These are phyloP conservation scores for Masticophis lateralis DNA, from an alignment of 2,797 vertebrate species.

Conservation along the genomic window DNA sequence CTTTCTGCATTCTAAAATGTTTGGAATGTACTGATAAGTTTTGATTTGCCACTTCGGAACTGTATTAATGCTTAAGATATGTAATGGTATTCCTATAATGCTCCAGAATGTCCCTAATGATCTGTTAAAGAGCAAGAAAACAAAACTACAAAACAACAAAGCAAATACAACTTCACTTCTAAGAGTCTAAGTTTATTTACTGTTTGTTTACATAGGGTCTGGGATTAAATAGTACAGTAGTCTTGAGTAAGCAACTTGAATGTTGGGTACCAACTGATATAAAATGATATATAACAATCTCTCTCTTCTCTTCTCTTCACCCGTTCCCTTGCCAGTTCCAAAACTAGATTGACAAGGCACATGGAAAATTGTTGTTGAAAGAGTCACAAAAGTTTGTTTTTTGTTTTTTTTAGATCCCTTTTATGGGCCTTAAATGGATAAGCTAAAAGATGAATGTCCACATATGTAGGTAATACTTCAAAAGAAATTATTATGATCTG, in stretches of 20 bases:
- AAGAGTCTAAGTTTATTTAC: neutral
- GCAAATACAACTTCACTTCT: neutral
- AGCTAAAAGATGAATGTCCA: neutral
- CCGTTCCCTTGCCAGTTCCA: neutral
- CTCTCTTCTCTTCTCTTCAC: neutral
- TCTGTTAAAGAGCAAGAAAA: neutral
- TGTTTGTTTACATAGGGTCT: neutral
- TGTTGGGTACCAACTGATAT: neutral
- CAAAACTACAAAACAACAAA: neutral
- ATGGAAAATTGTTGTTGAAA: neutral
- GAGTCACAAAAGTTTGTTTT: neutral
- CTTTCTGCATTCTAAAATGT: neutral
- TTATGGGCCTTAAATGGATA: neutral
- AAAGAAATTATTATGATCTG: neutral
- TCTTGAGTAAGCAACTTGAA: neutral
- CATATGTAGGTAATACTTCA: neutral
- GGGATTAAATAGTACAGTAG: neutral
- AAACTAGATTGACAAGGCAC: neutral
- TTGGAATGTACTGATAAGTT: neutral
- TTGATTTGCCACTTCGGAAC: neutral
- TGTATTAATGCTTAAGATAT: neutral
- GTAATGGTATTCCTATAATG: neutral
- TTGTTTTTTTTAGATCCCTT: neutral
- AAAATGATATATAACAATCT: neutral
- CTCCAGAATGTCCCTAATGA: neutral